Base-by-base conservation (phyloP, 2,888 invertebrate species). In the Caenorhabditis becei region DNA sequence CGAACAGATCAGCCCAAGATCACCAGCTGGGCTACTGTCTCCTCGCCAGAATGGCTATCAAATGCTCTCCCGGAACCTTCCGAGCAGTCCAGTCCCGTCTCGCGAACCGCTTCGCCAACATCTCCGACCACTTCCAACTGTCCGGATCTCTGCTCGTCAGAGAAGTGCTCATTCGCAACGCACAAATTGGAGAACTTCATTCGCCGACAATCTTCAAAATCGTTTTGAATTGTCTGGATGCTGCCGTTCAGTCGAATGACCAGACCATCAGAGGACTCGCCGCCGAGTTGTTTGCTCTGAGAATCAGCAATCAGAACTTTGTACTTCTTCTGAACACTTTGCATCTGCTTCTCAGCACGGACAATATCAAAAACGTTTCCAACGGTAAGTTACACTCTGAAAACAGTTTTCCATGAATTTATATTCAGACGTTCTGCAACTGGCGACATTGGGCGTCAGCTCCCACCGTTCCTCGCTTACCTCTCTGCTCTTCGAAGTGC, bases 181-280 rank as follows among this genome's bases (percentile, higher is more conserved):
- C 83, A 0, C 62, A 78, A 61, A 35, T 72, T 11, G 83, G 85
- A 14, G 85, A 85, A 14, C 67, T 85, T 18, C 82, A 85, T 28
- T 47, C 71, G 1, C n/a, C 23, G 1, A 37, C 44, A 0, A 72
- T 78, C 4, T 56, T 49, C 49, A 66, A 59, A 24, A 79, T 78
- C 35, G 67, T 83, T 14, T 28, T 77, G 10, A 59, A 74, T 35
- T 41, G 28, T 1, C 53, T 85, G 10, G 85, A 85, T 56, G 66
- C 63, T 11, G 80, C 62, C 18, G 63, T 77, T 10, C 47, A 59
- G 16, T 58, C 80, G n/a, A 49, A 47, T 4, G 70, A 80, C 35
- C 23, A 32, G 4, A 61, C 49, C 1, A 56, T 63, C 32, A 14
- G 79, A 32, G 53, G 26, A 16, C 41, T 85, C 5, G 67, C 85